Percentiles rank a stretch among this genome's conserved stretches.
Conservation (phyloP, 2,797 vertebrate species). For the Sarcophilus harrisii region DNA sequence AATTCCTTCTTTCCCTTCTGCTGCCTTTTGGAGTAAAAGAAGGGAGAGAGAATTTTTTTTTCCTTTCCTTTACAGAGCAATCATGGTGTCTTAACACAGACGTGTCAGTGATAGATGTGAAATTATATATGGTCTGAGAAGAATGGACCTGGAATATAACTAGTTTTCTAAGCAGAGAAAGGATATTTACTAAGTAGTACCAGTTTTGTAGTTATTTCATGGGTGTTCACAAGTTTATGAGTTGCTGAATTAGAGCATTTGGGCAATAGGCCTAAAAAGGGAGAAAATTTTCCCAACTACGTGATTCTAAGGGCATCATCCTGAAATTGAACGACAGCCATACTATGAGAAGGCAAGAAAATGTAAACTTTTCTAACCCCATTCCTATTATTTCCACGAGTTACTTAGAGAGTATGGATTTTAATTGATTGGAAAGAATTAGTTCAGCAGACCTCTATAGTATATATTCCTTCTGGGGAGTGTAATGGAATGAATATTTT, state of each 20-base stretch:
- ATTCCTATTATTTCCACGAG: neutral
- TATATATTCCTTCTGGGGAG: neutral
- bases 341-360: neutral
- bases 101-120: neutral
- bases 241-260: neutral
- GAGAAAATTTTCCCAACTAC: neutral
- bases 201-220: neutral
- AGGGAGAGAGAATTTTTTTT: neutral
- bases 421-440: neutral
- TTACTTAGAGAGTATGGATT: neutral
- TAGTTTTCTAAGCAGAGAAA: neutral
- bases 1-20: neutral
- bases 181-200: neutral
- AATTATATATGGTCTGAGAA: neutral
- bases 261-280: neutral
- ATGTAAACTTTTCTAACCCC: neutral
- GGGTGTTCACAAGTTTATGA: neutral
- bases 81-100: neutral
- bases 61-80: neutral
- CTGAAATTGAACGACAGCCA: neutral
- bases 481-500: neutral
- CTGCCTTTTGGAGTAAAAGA: neutral
- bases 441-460: neutral
- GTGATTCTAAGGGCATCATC: neutral
- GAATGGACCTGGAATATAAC: neutral